These are phyloP conservation scores for Diceros bicornis DNA, from an alignment of 2,797 vertebrate species.

Conservation along the genomic window DNA sequence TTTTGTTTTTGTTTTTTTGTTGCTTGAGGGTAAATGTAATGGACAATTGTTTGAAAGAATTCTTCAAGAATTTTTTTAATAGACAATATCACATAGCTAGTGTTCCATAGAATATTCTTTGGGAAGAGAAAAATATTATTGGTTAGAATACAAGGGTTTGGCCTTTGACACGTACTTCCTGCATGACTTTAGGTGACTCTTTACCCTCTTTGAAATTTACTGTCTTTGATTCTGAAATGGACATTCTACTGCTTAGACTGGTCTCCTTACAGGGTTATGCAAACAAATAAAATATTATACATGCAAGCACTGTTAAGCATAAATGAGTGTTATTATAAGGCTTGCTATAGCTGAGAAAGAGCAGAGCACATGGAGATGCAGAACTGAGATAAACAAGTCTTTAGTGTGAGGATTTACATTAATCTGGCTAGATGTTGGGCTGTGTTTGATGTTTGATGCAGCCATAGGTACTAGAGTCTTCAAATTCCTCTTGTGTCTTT, in stretches of 20 bases:
- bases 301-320: neutral
- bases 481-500: neutral
- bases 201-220: neutral
- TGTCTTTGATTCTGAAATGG: constrained; percentile 8
- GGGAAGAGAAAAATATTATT: neutral
- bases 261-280: neutral
- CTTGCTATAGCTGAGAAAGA: neutral
- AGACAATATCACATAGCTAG: neutral
- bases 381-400: neutral
- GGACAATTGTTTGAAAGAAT: neutral
- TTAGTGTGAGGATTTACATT: neutral
- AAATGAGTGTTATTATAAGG: neutral
- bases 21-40: neutral
- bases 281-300: constrained; percentile 1
- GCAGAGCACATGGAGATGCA: neutral
- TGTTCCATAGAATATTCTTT: neutral
- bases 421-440: neutral
- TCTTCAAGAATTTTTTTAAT: neutral
- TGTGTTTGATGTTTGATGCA: neutral
- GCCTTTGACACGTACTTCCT: neutral
- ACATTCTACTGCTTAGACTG: neutral
- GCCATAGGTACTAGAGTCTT: neutral
- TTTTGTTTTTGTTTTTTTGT: neutral
- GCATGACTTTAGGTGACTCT: neutral
- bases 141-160: neutral